Evolutionary conservation across 2,797 vertebrate genomes (phyloP).

Genomic region (Parauchenoglanis ngamensis): DNA sequence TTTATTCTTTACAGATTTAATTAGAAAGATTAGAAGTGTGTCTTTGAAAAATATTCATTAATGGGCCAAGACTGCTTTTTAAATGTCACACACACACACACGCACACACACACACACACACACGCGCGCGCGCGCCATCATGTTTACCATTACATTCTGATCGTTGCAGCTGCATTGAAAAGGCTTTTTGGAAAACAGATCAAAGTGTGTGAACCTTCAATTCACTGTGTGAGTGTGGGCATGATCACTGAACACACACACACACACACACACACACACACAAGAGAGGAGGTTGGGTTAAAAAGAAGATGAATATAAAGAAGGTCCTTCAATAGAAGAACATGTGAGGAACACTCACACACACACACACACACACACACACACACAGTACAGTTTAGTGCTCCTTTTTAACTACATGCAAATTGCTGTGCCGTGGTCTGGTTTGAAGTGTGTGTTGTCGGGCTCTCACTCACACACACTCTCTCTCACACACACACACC

Average conservation of each 20-base stretch:
- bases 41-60: too few species aligned
- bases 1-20: too few species aligned
- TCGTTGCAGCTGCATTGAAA: background rate
- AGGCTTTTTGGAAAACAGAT: background rate
- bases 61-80: too few species aligned
- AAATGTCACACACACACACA: background rate
- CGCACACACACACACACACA: background rate
- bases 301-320: background rate
- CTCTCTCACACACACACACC: background rate
- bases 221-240: background rate
- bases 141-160: background rate
- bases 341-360: conserved; percentile 12
- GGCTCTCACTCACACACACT: background rate
- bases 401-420: background rate
- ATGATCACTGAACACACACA: background rate
- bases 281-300: background rate
- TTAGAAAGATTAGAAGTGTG: too few species aligned
- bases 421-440: background rate
- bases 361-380: background rate
- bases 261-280: conserved; percentile 26
- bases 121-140: background rate
- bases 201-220: conserved; percentile 22
- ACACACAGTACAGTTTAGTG: background rate
- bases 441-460: background rate
- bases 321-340: background rate